phyloP scores from a whole-genome alignment of 2,113 vertebrate species.

The Pteronura brasiliensis region DNA sequence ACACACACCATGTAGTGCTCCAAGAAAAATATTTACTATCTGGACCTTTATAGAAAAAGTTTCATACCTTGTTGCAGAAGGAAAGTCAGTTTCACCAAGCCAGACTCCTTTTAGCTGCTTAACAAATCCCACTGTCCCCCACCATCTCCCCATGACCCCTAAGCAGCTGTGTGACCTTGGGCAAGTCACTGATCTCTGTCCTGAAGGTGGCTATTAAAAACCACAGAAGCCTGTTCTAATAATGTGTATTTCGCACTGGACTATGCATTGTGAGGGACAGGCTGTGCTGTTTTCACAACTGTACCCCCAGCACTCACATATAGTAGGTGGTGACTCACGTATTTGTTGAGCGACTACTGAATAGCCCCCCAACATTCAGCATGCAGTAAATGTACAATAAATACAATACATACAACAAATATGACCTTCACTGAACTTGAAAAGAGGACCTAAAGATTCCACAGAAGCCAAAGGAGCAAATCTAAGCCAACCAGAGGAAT shows the following conservation, averaged over 20 bases:
- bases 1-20: neutral
- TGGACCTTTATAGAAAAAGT: neutral
- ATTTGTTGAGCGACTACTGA: neutral
- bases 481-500: neutral
- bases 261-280: neutral
- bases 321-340: neutral
- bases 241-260: neutral
- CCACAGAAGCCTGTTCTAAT: neutral
- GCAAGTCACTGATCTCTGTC: neutral
- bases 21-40: neutral
- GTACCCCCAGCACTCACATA: neutral
- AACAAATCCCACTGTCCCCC: neutral
- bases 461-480: neutral
- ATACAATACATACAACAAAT: neutral
- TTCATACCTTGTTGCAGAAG: neutral
- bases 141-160: neutral
- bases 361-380: neutral
- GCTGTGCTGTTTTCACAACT: neutral
- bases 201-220: neutral
- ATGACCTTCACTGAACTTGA: constrained; percentile 61
- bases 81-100: neutral
- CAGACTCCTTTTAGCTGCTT: neutral
- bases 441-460: constrained; percentile 3
- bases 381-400: neutral
- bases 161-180: neutral